Percentiles rank a stretch among this genome's conserved stretches.
These are phyloP conservation scores for Columba janthina DNA, from an alignment of 2,113 vertebrate species.

Conservation along the genomic window DNA sequence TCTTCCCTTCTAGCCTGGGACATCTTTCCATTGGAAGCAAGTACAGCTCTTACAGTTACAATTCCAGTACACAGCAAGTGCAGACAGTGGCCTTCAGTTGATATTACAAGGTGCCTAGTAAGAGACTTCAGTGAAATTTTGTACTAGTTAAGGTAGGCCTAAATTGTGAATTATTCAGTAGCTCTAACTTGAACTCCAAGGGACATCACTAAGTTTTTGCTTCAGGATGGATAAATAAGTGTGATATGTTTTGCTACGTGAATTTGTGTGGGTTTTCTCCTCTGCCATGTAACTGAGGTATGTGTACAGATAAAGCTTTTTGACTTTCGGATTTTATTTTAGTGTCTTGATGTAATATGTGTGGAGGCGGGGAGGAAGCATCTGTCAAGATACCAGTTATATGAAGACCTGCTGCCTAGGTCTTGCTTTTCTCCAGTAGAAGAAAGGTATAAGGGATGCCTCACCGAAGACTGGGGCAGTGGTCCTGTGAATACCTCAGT, in stretches of 20 bases:
- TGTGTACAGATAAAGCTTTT: not conserved
- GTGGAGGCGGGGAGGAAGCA: not conserved
- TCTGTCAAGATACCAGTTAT: not conserved
- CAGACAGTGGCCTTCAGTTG: not conserved
- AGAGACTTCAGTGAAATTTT: not conserved
- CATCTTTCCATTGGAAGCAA: constrained; percentile 19
- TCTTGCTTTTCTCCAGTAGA: not conserved
- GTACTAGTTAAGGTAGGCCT: not conserved
- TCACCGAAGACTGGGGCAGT: not conserved
- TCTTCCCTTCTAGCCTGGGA: constrained; percentile 21
- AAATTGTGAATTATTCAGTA: not conserved
- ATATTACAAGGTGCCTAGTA: not conserved
- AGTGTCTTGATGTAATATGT: not conserved
- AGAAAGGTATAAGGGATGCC: not conserved
- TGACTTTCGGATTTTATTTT: not conserved
- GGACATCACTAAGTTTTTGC: not conserved
- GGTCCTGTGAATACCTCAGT: not conserved
- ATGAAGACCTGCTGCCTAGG: not conserved
- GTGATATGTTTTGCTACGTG: not conserved
- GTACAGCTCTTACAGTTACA: not conserved
- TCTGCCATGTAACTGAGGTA: not conserved
- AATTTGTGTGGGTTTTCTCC: not conserved
- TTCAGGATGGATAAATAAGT: not conserved
- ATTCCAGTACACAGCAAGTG: not conserved
- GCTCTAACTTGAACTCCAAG: not conserved